These are phyloP conservation scores for Tetrapedia diversipes DNA, from an alignment of 2,888 invertebrate species.

Conservation along the genomic window DNA sequence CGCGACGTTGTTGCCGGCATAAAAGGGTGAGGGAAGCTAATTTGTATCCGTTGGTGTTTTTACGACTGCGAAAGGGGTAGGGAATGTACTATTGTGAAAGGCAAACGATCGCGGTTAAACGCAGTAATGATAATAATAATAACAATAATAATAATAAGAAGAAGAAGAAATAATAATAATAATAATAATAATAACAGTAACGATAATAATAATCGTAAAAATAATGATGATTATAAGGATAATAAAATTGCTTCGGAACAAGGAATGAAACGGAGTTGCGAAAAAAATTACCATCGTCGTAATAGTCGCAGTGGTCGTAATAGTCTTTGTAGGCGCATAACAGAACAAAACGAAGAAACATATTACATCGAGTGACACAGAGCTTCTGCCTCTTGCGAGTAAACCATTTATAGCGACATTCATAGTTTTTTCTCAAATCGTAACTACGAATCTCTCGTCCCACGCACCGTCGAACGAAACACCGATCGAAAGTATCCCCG, in stretches of 20 bases:
- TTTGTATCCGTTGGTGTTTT: constrained; percentile 35
- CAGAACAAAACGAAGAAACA: constrained; percentile 81
- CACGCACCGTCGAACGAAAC: neutral
- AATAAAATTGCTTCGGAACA: constrained; percentile 56
- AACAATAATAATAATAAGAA: neutral
- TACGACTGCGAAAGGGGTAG: neutral
- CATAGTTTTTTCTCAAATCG: constrained; percentile 56
- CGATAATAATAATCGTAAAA: neutral
- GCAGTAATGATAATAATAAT: too few relatives aligned
- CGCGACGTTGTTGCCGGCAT: neutral
- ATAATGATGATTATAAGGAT: neutral
- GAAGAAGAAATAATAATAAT: too few relatives aligned
- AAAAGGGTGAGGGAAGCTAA: neutral
- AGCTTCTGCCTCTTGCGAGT: constrained; percentile 74
- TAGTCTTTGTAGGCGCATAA: constrained; percentile 83
- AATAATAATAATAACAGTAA: neutral
- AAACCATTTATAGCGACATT: constrained; percentile 76
- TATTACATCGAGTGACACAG: constrained; percentile 81
- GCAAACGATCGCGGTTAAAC: constrained; percentile 64
- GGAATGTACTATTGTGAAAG: constrained; percentile 63
- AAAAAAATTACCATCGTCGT: constrained; percentile 82
- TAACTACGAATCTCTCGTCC: constrained; percentile 56
- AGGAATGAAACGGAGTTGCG: constrained; percentile 71
- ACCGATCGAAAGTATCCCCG: too few relatives aligned
- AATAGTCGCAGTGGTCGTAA: constrained; percentile 83